Percentiles rank a stretch among this genome's conserved stretches.
phyloP scores from a whole-genome alignment of 2,888 invertebrate genomes.

The Thereva unica region DNA sequence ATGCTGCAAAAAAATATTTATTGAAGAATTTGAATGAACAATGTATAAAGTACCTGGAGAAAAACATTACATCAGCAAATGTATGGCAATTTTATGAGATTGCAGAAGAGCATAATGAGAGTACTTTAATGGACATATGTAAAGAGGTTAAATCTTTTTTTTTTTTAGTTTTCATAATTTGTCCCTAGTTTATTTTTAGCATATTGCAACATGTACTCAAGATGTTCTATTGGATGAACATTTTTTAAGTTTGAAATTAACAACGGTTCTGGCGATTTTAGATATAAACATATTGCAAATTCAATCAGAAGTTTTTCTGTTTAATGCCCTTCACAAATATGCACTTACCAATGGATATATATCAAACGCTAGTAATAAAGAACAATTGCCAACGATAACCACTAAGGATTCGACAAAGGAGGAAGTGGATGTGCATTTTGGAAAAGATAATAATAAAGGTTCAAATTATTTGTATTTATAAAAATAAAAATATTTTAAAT shows the following conservation, averaged over 20 bases:
- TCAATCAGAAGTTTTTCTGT: conserved; percentile 76
- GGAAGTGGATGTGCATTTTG: neutral
- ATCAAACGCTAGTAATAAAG: neutral
- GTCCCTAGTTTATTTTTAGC: neutral
- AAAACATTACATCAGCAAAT: conserved; percentile 67
- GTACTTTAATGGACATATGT: conserved; percentile 78
- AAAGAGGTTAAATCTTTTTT: conserved; percentile 62
- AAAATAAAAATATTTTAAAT: too few relatives aligned
- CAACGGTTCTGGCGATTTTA: conserved; percentile 74
- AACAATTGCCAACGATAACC: conserved; percentile 28
- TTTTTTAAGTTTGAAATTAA: conserved; percentile 76
- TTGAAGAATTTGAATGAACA: conserved; percentile 80
- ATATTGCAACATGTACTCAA: conserved; percentile 56
- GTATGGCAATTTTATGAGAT: conserved; percentile 86
- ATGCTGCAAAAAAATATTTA: conserved; percentile 88
- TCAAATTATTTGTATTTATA: too few relatives aligned
- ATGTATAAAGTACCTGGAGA: conserved; percentile 83
- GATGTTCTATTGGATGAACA: conserved; percentile 75
- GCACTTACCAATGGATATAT: conserved; percentile 62
- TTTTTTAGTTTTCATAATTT: neutral
- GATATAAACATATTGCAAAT: conserved; percentile 75
- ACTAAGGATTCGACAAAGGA: conserved; percentile 38
- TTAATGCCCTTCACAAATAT: conserved; percentile 73
- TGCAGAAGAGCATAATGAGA: conserved; percentile 82
- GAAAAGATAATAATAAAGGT: too few relatives aligned